phyloP scores from a whole-genome alignment of 1,140 invertebrate species.

The Bactericera cockerelli region DNA sequence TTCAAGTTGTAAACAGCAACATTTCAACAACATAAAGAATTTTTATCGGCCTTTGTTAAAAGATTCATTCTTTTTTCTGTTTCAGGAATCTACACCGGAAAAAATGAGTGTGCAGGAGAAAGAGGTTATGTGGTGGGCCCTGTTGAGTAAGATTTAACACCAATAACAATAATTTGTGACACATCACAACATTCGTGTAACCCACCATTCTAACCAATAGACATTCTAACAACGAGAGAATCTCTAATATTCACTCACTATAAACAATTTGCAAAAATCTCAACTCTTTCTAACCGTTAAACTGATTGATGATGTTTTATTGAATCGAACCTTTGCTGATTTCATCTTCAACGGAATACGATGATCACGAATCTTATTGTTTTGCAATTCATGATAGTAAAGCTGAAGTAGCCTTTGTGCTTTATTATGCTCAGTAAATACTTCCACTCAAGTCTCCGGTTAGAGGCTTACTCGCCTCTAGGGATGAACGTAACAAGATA shows the following conservation, averaged over 20 bases:
- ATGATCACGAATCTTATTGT: background rate
- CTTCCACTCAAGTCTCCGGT: background rate
- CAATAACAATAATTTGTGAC: background rate
- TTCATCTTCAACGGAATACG: background rate
- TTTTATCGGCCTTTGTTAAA: no score
- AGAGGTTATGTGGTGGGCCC: slow-evolving; percentile 6
- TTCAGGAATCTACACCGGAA: background rate
- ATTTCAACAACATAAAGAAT: no score
- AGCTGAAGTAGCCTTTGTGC: slow-evolving; percentile 5
- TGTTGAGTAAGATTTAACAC: slow-evolving; percentile 8
- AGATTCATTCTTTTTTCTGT: no score
- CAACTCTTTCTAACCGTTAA: no score
- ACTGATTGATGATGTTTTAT: no score
- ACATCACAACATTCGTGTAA: no score
- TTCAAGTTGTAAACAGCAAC: no score
- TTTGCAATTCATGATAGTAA: slow-evolving; percentile 5
- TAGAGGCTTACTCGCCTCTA: slow-evolving; percentile 8
- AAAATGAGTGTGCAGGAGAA: slow-evolving; percentile 6
- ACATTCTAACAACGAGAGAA: no score
- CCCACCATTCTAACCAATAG: no score
- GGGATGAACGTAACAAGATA: slow-evolving; percentile 1
- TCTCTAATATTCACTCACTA: no score
- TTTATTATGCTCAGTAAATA: background rate
- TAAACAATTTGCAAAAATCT: no score
- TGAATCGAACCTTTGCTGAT: no score